Evolutionary conservation across 1,140 invertebrate species (phyloP).

Genomic region (Eumeta japonica): DNA sequence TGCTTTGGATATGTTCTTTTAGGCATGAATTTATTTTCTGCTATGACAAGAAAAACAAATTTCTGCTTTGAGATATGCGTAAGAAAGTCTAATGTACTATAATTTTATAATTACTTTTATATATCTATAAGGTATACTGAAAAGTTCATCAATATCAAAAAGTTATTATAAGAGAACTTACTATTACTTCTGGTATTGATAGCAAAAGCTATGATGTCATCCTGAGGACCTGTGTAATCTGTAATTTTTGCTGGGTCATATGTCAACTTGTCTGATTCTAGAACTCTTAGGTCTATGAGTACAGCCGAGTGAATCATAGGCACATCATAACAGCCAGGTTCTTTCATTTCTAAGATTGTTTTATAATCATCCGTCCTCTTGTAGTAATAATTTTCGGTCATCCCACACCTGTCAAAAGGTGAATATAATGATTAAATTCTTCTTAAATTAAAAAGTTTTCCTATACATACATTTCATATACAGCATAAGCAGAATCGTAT

Average conservation of each 20-base stretch:
- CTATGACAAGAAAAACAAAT: too few species aligned
- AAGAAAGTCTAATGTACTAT: too few species aligned
- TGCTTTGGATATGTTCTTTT: too few species aligned
- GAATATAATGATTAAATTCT: too few species aligned
- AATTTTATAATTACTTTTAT: too few species aligned
- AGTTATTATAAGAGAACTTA: constrained; percentile 29
- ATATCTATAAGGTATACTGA: too few species aligned
- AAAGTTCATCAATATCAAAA: too few species aligned
- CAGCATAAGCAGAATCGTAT: background rate
- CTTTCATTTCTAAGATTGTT: constrained; percentile 73
- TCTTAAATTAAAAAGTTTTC: too few species aligned
- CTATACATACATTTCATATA: background rate
- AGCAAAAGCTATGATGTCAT: constrained; percentile 96
- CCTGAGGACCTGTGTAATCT: constrained; percentile 73
- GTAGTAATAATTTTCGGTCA: constrained; percentile 88
- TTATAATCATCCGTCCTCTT: constrained; percentile 82
- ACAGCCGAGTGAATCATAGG: constrained; percentile 92
- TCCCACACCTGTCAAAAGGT: constrained; percentile 80
- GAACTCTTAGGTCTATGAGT: constrained; percentile 73
- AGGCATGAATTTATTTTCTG: too few species aligned
- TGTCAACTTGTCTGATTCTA: constrained; percentile 67
- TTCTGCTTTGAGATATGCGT: too few species aligned
- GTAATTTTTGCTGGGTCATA: constrained; percentile 68
- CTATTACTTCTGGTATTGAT: constrained; percentile 74
- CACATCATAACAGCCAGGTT: constrained; percentile 76